A percentile compares a stretch with the other conserved stretches of the same genome.
phyloP scores from a whole-genome alignment of 2,888 invertebrate genomes.

The Panorpa germanica region DNA sequence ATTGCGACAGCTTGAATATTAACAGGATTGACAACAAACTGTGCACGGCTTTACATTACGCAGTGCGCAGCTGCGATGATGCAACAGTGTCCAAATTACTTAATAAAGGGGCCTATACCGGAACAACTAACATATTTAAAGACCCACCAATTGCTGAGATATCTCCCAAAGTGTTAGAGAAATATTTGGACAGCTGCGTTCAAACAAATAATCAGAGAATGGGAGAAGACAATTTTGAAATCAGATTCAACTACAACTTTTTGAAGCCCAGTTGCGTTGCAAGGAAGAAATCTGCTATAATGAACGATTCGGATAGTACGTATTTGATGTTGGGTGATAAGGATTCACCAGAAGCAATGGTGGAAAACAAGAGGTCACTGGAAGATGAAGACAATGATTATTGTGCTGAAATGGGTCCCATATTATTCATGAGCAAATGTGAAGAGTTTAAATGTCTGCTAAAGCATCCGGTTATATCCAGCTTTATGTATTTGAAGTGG shows the following conservation, averaged over 20 bases:
- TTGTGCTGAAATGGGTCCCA: constrained; percentile 53
- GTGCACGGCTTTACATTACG: constrained; percentile 56
- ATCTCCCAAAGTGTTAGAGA: constrained; percentile 43
- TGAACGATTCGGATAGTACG: no score
- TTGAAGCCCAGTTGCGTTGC: no score
- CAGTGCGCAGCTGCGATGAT: constrained; percentile 46
- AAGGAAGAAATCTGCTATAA: no score
- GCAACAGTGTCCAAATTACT: constrained; percentile 42
- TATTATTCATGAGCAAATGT: constrained; percentile 49
- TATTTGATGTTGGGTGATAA: no score
- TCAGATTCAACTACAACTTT: constrained; percentile 53
- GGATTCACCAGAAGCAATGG: no score
- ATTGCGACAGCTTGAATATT: constrained; percentile 34
- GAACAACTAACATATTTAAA: constrained; percentile 40
- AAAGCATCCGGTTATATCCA: constrained; percentile 61
- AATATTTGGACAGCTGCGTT: constrained; percentile 56
- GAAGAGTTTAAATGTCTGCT: constrained; percentile 47
- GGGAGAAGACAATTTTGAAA: constrained; percentile 49
- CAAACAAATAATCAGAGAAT: constrained; percentile 41
- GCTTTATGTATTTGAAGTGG: constrained; percentile 68
- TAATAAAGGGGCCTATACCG: constrained; percentile 52
- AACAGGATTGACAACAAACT: constrained; percentile 41
- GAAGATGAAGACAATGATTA: no score
- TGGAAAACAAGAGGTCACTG: no score
- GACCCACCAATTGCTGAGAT: constrained; percentile 56